phyloP scores from a whole-genome alignment of 1,140 invertebrate genomes.

The Cyphomyrmex costatus region DNA sequence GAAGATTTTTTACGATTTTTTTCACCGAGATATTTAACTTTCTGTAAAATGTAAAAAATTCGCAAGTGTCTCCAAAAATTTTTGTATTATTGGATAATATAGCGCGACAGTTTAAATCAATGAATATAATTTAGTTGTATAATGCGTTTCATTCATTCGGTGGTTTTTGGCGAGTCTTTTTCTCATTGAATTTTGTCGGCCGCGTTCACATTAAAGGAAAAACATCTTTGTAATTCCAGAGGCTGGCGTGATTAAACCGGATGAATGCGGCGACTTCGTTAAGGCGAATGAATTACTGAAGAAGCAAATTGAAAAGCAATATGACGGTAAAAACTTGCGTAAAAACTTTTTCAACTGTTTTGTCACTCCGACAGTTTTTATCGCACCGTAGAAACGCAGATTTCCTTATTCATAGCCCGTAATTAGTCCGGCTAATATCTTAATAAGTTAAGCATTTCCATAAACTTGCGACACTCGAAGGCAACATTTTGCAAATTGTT shows the following conservation, averaged over 20 bases:
- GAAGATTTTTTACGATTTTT: too few relatives aligned
- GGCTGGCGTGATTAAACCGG: conserved; percentile 44
- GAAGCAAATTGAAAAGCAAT: conserved; percentile 72
- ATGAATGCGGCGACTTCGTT: conserved; percentile 74
- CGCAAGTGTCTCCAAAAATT: too few relatives aligned
- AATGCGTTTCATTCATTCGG: conserved; percentile 14
- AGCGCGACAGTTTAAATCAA: background rate
- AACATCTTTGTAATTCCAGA: conserved; percentile 58
- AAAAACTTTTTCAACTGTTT: conserved; percentile 46
- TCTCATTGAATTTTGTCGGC: conserved; percentile 23
- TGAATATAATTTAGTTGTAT: conserved; percentile 16
- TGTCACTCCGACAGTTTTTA: conserved; percentile 8
- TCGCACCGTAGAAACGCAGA: conserved; percentile 5
- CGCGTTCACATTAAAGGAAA: conserved; percentile 39
- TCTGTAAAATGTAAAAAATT: too few relatives aligned
- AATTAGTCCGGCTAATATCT: conserved; percentile 48
- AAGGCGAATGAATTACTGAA: conserved; percentile 74
- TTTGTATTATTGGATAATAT: background rate
- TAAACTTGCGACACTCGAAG: background rate
- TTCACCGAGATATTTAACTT: too few relatives aligned
- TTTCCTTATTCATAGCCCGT: conserved; percentile 52
- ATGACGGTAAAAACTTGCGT: conserved; percentile 72
- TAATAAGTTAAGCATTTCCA: conserved; percentile 45
- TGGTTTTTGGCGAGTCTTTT: conserved; percentile 9
- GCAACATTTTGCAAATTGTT: conserved; percentile 14